Percentiles rank a stretch among this genome's conserved stretches.
phyloP scores from a whole-genome alignment of 1,140 invertebrate genomes.

The Anastrepha ludens region DNA sequence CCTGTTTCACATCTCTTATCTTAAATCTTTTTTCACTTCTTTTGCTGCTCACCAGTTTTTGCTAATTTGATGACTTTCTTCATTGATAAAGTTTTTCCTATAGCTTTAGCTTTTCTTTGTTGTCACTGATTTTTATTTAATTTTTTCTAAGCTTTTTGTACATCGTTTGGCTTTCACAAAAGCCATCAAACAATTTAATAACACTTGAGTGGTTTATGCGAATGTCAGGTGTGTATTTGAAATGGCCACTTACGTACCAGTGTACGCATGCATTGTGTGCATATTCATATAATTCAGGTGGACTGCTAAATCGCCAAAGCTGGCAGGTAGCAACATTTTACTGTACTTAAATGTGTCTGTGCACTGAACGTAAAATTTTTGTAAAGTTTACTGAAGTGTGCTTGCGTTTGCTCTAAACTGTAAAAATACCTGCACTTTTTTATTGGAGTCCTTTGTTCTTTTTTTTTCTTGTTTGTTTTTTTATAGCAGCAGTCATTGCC shows the following conservation, averaged over 20 bases:
- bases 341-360: not conserved
- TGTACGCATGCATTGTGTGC: not conserved
- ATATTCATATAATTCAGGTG: not conserved
- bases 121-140: constrained; percentile 28
- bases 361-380: not conserved
- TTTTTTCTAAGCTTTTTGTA: not conserved
- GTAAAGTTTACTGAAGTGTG: not conserved
- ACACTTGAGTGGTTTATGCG: not conserved
- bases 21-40: not conserved
- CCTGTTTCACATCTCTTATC: not conserved
- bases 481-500: not conserved
- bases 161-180: constrained; percentile 15
- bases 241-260: not conserved
- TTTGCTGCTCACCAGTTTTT: not conserved
- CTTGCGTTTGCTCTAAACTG: not conserved
- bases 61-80: constrained; percentile 32
- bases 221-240: constrained; percentile 15
- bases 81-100: not conserved
- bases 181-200: constrained; percentile 49
- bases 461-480: not conserved
- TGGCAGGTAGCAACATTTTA: not conserved
- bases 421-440: not conserved
- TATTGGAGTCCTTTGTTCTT: not conserved
- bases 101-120: not conserved
- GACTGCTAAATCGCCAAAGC: not conserved